Percentiles rank a stretch among this genome's conserved stretches.
These are phyloP conservation scores for Enteromius unitaeniatus DNA, from an alignment of 2,797 vertebrate species.

Conservation along the genomic window DNA sequence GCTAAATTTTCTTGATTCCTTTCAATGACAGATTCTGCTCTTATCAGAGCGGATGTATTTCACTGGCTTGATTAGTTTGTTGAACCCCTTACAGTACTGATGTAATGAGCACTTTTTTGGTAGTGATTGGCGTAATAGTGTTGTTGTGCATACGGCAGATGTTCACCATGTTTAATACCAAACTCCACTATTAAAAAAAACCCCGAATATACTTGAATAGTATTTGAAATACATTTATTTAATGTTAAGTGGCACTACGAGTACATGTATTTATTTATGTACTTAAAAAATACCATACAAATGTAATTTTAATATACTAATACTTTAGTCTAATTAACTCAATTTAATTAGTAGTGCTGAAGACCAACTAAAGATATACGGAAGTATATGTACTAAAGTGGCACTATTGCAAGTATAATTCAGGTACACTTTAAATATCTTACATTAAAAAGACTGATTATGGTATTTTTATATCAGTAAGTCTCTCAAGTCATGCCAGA, in stretches of 20 bases:
- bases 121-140: not conserved
- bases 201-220: not conserved
- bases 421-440: not conserved
- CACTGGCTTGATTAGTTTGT: not conserved
- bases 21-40: conserved; percentile 33
- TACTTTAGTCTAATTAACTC: not conserved
- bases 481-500: not conserved
- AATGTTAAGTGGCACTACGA: not conserved
- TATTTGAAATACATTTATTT: not conserved
- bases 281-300: not conserved
- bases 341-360: not conserved
- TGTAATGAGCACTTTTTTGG: not conserved
- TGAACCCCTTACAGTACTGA: conserved; percentile 3
- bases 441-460: not conserved
- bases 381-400: not conserved
- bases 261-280: not conserved
- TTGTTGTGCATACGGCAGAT: not conserved
- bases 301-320: not conserved
- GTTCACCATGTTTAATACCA: not conserved
- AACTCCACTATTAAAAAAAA: not conserved
- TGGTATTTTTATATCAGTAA: no score
- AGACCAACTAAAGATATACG: no score
- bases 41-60: conserved; percentile 21
- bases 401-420: not conserved
- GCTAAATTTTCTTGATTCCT: conserved; percentile 30